Conservation (phyloP, 2,113 vertebrate species). For the Mirounga angustirostris region DNA sequence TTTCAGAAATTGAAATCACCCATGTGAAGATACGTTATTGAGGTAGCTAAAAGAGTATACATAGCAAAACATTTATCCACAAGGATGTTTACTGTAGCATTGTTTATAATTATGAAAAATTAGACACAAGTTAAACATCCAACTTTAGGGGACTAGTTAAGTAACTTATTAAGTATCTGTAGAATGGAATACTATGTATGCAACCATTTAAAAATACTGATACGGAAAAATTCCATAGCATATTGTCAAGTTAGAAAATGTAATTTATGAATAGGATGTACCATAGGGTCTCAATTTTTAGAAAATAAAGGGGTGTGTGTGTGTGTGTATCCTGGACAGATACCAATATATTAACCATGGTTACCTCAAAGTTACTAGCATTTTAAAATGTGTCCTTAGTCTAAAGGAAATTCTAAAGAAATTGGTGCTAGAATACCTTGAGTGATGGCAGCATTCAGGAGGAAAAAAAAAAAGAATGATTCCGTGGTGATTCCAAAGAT, state of each 20-base stretch:
- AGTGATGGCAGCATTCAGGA: neutral
- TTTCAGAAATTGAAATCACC: neutral
- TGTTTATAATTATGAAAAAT: neutral
- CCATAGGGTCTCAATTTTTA: neutral
- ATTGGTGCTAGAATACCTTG: neutral
- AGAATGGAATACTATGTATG: neutral
- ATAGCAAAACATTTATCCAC: neutral
- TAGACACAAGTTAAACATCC: neutral
- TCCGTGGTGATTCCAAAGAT: neutral
- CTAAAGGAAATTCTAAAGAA: constrained; percentile 51
- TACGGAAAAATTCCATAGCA: neutral
- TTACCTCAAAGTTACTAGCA: constrained; percentile 15
- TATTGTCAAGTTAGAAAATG: neutral
- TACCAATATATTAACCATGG: neutral
- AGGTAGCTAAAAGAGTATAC: neutral
- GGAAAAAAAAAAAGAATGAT: neutral
- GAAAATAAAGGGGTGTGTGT: neutral
- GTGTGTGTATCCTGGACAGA: neutral
- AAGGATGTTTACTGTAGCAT: neutral
- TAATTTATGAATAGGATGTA: neutral
- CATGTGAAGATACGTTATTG: neutral
- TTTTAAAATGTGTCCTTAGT: neutral
- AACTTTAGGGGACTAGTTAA: neutral
- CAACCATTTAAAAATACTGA: neutral
- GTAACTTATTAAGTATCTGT: neutral